phyloP scores from a whole-genome alignment of 2,113 vertebrate genomes.

The Gobius niger region DNA sequence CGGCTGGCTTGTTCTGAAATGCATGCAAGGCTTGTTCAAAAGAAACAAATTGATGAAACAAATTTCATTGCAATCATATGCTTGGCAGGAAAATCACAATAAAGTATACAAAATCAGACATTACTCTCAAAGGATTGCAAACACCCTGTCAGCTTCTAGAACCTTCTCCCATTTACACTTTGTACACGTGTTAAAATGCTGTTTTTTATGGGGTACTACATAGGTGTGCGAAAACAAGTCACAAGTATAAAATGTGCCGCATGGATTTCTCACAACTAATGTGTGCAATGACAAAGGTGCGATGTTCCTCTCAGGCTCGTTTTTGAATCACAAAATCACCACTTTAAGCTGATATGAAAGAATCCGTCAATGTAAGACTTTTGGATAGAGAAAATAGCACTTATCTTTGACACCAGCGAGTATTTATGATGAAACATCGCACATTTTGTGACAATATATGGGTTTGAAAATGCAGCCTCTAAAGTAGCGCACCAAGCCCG shows the following conservation, averaged over 20 bases:
- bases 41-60: no score
- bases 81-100: no score
- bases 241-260: conserved; percentile 8
- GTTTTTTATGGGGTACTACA: not conserved
- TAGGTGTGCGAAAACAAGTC: conserved; percentile 11
- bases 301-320: conserved; percentile 1
- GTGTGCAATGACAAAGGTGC: conserved; percentile 12
- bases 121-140: not conserved
- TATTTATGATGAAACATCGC: not conserved
- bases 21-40: no score
- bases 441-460: not conserved
- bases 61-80: no score
- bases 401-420: not conserved
- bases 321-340: not conserved
- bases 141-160: conserved; percentile 25
- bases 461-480: not conserved
- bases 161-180: conserved; percentile 21
- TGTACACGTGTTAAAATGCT: conserved; percentile 15
- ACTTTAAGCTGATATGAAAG: not conserved
- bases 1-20: no score
- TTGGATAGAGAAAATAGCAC: not conserved
- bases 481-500: not conserved
- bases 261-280: not conserved
- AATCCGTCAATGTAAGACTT: not conserved
- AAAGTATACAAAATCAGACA: no score